Percentiles rank a stretch among this genome's conserved stretches.
These are phyloP conservation scores for Crematogaster levior DNA, from an alignment of 2,888 invertebrate genomes.

Conservation along the genomic window DNA sequence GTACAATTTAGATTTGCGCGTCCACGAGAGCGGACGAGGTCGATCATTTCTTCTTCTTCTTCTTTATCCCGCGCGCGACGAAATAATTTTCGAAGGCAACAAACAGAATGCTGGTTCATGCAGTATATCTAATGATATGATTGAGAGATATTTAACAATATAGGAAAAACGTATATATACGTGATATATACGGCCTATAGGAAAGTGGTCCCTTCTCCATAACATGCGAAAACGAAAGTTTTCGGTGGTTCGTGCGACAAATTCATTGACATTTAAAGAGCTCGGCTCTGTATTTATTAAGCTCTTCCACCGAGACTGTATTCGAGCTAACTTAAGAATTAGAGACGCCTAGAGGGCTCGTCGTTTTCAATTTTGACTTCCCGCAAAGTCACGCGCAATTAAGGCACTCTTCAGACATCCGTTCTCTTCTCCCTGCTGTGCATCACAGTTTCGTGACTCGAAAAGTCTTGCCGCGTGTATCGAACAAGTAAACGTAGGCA, in stretches of 20 bases:
- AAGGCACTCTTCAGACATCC: conserved; percentile 69
- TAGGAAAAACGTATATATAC: background rate
- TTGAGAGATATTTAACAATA: conserved; percentile 9
- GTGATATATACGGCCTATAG: background rate
- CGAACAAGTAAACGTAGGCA: conserved; percentile 20
- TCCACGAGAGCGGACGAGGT: conserved; percentile 10
- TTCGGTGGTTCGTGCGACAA: conserved; percentile 18
- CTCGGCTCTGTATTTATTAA: conserved; percentile 1
- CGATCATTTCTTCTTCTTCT: background rate
- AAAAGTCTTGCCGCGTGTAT: background rate
- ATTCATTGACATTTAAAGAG: conserved; percentile 21
- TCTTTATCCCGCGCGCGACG: background rate
- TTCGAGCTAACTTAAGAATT: conserved; percentile 74
- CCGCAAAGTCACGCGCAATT: conserved; percentile 47
- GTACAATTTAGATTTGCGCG: conserved; percentile 20
- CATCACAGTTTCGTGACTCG: conserved; percentile 22
- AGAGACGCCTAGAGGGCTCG: conserved; percentile 76
- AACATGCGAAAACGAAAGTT: background rate
- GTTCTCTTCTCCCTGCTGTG: conserved; percentile 28
- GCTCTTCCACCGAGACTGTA: background rate
- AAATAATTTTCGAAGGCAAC: background rate
- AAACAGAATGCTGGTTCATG: background rate
- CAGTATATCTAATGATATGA: background rate
- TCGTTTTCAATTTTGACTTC: conserved; percentile 80
- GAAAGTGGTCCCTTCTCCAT: background rate